Conservation (phyloP, 2,888 invertebrate genomes). For the Diachrysia chrysitis region DNA sequence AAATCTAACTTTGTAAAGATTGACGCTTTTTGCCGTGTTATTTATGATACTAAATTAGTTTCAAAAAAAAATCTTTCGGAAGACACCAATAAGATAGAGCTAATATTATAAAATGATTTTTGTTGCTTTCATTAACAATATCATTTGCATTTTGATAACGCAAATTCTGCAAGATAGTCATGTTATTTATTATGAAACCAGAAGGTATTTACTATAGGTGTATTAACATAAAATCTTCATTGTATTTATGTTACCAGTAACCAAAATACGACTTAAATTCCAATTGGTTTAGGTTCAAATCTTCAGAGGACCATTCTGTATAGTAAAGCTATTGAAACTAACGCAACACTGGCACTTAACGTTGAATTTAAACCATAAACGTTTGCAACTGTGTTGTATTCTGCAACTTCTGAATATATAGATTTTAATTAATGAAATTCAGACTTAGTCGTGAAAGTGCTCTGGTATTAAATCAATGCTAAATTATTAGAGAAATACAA, state of each 20-base stretch:
- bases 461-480: conserved; percentile 1
- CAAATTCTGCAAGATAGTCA: too few relatives aligned
- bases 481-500: background rate
- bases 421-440: conserved; percentile 39
- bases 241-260: background rate
- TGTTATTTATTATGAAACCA: too few relatives aligned
- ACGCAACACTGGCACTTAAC: conserved; percentile 41
- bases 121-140: too few relatives aligned
- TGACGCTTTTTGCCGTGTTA: too few relatives aligned
- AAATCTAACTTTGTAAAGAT: too few relatives aligned
- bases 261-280: background rate
- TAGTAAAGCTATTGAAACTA: conserved; percentile 50
- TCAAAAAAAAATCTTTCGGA: too few relatives aligned
- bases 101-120: too few relatives aligned
- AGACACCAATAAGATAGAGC: too few relatives aligned
- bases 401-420: conserved; percentile 27
- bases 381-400: conserved; percentile 49
- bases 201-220: too few relatives aligned
- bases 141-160: too few relatives aligned
- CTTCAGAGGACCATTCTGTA: conserved; percentile 30
- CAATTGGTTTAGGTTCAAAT: conserved; percentile 9
- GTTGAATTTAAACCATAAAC: conserved; percentile 45
- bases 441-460: conserved; percentile 9
- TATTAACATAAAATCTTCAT: background rate
- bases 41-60: too few relatives aligned